Evolutionary conservation across 2,113 vertebrate genomes (phyloP).

Genomic region (Potamarius usumacintae): DNA sequence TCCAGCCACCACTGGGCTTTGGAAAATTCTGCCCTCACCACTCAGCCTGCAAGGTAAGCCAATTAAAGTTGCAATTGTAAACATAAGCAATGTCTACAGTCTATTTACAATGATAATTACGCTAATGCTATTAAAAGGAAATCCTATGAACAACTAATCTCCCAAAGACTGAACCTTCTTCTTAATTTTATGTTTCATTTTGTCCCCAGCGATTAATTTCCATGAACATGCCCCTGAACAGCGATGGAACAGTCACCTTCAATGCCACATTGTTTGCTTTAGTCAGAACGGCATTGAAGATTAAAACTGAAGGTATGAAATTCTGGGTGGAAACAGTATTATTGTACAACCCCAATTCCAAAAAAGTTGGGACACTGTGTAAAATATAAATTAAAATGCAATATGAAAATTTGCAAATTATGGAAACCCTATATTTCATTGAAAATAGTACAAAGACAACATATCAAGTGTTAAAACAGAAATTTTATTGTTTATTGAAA

Average conservation of each 20-base stretch:
- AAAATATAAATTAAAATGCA: no score
- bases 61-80: background rate
- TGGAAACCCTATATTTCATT: no score
- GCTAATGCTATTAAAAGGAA: background rate
- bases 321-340: background rate
- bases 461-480: no score
- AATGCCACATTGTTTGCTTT: slow-evolving; percentile 95
- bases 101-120: background rate
- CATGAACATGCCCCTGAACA: slow-evolving; percentile 99
- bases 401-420: no score
- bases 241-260: slow-evolving; percentile 95
- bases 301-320: slow-evolving; percentile 92
- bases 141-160: background rate
- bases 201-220: slow-evolving; percentile 84
- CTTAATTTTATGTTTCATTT: slow-evolving; percentile 21
- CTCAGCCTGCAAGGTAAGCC: slow-evolving; percentile 89
- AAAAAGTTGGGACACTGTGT: no score
- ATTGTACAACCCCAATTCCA: background rate
- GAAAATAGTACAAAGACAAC: no score
- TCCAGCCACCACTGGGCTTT: slow-evolving; percentile 94
- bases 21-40: slow-evolving; percentile 98
- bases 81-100: background rate
- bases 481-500: no score
- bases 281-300: slow-evolving; percentile 95
- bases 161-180: background rate